Percentiles rank a stretch among this genome's conserved stretches.
Evolutionary conservation across 2,113 vertebrate genomes (phyloP).

Genomic region (Psephotus haematonotus): DNA sequence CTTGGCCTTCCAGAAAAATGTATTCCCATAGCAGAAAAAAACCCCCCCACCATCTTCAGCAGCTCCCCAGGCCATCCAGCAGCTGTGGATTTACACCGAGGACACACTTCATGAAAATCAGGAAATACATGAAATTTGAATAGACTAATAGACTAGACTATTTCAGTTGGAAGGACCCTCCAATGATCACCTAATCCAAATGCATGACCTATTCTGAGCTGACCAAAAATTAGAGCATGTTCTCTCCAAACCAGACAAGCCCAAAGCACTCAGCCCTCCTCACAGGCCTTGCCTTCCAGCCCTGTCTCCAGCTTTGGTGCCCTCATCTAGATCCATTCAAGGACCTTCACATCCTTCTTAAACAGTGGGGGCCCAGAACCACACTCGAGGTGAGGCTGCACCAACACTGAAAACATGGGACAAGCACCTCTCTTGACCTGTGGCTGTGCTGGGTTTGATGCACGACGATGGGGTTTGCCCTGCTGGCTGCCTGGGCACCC

Average conservation of each 20-base stretch:
- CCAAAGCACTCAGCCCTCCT: neutral
- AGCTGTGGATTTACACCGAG: neutral
- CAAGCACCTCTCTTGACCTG: neutral
- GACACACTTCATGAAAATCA: neutral
- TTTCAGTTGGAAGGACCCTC: neutral
- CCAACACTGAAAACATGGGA: neutral
- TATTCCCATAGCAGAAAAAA: neutral
- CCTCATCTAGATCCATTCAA: neutral
- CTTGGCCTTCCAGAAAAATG: neutral
- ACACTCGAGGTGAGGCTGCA: neutral
- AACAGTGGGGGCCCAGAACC: rapidly evolving
- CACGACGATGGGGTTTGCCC: neutral
- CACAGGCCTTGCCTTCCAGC: neutral
- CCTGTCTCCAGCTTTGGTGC: neutral
- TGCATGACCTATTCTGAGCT: neutral
- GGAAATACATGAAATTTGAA: neutral
- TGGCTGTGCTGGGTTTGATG: neutral
- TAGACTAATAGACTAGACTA: neutral
- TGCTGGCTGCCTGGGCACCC: neutral
- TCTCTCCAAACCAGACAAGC: neutral
- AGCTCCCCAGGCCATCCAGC: neutral
- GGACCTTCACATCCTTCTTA: neutral
- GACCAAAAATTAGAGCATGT: neutral
- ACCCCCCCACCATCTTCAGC: neutral
- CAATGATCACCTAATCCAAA: neutral